These are phyloP conservation scores for Dusona sp. DNA, from an alignment of 2,888 invertebrate genomes.

Conservation along the genomic window DNA sequence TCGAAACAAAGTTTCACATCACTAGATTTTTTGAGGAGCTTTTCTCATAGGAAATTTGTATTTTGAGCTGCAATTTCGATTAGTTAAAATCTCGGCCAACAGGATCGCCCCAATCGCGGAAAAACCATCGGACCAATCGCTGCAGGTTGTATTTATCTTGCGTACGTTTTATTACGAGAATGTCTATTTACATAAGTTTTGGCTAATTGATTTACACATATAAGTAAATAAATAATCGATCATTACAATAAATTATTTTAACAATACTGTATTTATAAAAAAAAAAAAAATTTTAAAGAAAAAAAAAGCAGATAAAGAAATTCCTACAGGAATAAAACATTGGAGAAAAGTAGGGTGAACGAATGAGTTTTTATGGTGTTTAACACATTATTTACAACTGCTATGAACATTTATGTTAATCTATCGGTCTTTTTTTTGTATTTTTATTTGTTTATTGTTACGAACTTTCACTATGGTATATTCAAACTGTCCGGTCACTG, in stretches of 20 bases:
- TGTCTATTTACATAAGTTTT: constrained; percentile 82
- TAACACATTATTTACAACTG: constrained; percentile 82
- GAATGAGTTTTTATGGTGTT: constrained; percentile 72
- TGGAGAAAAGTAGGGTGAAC: constrained; percentile 71
- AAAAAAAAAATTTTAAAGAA: too few species aligned
- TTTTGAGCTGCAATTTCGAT: too few species aligned
- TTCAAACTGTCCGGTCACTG: constrained; percentile 54
- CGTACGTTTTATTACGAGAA: constrained; percentile 78
- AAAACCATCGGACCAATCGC: constrained; percentile 57
- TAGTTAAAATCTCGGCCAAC: background rate
- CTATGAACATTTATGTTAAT: constrained; percentile 70
- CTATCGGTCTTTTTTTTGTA: constrained; percentile 26
- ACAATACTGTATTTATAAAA: constrained; percentile 78
- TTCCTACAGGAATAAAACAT: constrained; percentile 65
- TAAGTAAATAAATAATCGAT: constrained; percentile 76
- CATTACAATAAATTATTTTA: constrained; percentile 79
- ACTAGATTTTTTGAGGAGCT: background rate
- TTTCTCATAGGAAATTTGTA: background rate
- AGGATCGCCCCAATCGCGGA: background rate
- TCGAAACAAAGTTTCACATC: background rate
- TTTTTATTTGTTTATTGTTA: constrained; percentile 28
- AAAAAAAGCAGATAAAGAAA: constrained; percentile 68
- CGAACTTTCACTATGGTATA: constrained; percentile 52
- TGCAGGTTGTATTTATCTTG: constrained; percentile 35
- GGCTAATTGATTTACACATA: constrained; percentile 78